phyloP scores from a whole-genome alignment of 2,888 invertebrate species.

The Euzophera pinguis region DNA sequence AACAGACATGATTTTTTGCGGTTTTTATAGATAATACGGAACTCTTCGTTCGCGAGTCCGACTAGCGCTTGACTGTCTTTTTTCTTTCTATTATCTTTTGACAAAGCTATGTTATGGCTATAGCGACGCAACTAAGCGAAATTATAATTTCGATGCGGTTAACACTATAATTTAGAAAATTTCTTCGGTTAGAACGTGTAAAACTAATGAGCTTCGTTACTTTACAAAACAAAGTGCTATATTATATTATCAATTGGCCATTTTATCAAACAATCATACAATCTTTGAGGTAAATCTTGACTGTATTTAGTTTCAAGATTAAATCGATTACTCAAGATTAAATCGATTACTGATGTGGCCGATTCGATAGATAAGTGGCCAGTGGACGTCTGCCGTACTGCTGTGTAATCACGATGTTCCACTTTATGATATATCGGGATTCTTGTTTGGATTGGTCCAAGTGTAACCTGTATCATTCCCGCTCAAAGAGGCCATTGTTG shows the following conservation, averaged over 20 bases:
- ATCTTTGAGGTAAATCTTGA: background rate
- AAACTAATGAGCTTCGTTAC: too few species aligned
- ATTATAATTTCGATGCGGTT: too few species aligned
- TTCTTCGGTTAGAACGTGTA: too few species aligned
- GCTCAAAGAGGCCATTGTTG: too few species aligned
- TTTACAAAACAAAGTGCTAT: background rate
- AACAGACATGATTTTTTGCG: too few species aligned
- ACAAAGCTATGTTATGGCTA: too few species aligned
- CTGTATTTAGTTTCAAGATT: conserved; percentile 8
- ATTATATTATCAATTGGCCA: background rate
- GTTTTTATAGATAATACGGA: too few species aligned
- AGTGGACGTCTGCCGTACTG: conserved; percentile 10
- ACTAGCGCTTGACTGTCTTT: too few species aligned
- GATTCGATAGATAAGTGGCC: conserved; percentile 10
- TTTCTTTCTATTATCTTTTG: too few species aligned
- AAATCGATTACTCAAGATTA: conserved; percentile 9
- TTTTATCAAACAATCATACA: conserved; percentile 3
- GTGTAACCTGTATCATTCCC: background rate
- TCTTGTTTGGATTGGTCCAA: background rate
- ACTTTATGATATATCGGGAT: conserved; percentile 4
- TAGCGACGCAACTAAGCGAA: too few species aligned
- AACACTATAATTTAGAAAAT: too few species aligned
- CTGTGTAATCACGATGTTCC: conserved; percentile 9
- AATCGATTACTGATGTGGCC: conserved; percentile 10
- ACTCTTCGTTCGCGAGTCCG: too few species aligned